Evolutionary conservation across 1,140 invertebrate genomes (phyloP).

Genomic region (Drosophila quadrilineata): DNA sequence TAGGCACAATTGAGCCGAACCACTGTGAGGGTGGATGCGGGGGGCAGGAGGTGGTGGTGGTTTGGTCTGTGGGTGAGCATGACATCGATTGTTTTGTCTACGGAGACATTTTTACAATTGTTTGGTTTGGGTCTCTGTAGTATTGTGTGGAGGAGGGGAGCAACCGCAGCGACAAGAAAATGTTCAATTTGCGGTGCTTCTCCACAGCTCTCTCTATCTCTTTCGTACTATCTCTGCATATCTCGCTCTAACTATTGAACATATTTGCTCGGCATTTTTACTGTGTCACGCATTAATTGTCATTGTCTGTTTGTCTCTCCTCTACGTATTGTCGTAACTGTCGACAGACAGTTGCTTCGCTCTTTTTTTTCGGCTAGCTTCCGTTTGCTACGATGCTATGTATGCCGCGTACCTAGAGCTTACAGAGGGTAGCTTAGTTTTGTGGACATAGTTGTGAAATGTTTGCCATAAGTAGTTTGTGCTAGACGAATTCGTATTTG

Average conservation of each 20-base stretch:
- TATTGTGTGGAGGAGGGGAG: neutral
- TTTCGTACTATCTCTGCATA: neutral
- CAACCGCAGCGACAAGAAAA: conserved; percentile 11
- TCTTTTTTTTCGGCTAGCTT: conserved; percentile 37
- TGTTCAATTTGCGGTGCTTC: conserved; percentile 35
- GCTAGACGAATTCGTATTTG: no score
- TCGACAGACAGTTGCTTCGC: conserved; percentile 24
- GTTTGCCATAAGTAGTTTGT: no score
- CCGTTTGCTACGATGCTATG: conserved; percentile 28
- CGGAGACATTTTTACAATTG: conserved; percentile 25
- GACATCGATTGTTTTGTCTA: conserved; percentile 30
- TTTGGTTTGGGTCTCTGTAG: conserved; percentile 6
- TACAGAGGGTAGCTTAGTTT: neutral
- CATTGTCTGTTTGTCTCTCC: conserved; percentile 44
- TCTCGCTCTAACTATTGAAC: conserved; percentile 53
- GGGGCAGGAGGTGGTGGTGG: neutral
- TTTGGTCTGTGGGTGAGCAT: no score
- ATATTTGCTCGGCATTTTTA: conserved; percentile 27
- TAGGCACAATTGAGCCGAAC: conserved; percentile 4
- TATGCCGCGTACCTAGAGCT: conserved; percentile 1
- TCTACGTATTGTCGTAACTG: conserved; percentile 29
- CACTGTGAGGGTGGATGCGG: neutral
- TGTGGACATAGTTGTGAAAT: no score
- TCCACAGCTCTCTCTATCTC: neutral
- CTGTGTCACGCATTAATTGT: conserved; percentile 47